Base-by-base conservation (phyloP, 2,888 invertebrate species). In the Scaptomyza reducta region DNA sequence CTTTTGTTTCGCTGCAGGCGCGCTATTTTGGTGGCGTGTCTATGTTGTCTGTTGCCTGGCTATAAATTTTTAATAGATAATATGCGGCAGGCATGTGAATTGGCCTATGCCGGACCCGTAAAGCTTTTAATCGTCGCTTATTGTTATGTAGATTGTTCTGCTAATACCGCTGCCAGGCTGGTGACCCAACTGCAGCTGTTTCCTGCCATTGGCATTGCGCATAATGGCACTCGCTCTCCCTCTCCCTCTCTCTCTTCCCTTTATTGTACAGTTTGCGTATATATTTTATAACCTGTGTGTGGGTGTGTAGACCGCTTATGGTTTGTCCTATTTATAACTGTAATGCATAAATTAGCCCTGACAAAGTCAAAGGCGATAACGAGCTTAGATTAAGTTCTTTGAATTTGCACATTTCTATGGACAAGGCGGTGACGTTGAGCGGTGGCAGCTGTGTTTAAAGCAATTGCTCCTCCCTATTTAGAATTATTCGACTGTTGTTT, bases 11-110 rank as follows among this genome's bases (percentile, higher is more conserved):
- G 61, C 65, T 82, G 73, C 88, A 69, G 76, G 69, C 69, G 55
- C 55, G 78, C 63, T 70, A 65, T 68, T 70, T 68, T 49, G 77
- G 64, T 57, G 67, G 73, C 67, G 49, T 74, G 78, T 77, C 85
- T 25, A 27, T 46, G 33, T 33, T 33, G 33, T 33, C 33, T 71
- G 82, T 62, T 74, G 83, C 69, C 68, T 74, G 88, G 88, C 86
- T 67, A 89, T 89, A 84, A 84, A 84, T 89, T 87, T 84, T 84
- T 84, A 85, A 84, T 88, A 89, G 83, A 89, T 89, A 83, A 89
- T 83, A 87, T 89, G 86, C 77, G 75, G 56, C 68, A 86, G 87
- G 76, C 86, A 88, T 88, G 87, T 82, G 84, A 88, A 81, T 87
- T 88, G 80, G 80, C 68, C 77, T 68, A 58, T 56, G 72, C 59